Conservation (phyloP, 92 coral and sea anemone species). For the Palythoa heliodiscus region DNA sequence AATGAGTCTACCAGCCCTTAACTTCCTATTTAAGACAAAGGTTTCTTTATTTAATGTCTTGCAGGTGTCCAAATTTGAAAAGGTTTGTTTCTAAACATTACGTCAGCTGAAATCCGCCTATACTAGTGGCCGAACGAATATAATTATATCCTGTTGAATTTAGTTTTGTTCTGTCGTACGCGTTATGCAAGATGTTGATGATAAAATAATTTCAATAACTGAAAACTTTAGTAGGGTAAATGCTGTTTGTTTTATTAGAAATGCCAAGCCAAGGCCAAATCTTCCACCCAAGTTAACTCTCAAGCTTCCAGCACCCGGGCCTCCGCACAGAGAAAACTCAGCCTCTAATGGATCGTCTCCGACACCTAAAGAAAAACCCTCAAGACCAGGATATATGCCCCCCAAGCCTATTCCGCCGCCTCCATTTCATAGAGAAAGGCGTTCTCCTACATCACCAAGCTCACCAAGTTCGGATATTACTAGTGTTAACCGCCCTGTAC, state of each 20-base stretch:
- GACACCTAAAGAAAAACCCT: neutral
- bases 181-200: neutral
- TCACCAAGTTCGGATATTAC: neutral
- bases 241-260: conserved; percentile 9
- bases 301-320: conserved; percentile 23
- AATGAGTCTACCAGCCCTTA: too few species aligned
- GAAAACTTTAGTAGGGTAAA: neutral
- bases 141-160: too few species aligned
- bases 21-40: too few species aligned
- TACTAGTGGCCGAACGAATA: too few species aligned
- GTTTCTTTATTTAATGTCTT: too few species aligned
- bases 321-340: conserved; percentile 28
- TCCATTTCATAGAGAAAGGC: conserved; percentile 10
- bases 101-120: too few species aligned
- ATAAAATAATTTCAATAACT: neutral
- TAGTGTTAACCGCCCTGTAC: neutral
- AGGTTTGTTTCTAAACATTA: too few species aligned
- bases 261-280: neutral
- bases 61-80: too few species aligned
- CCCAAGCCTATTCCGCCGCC: conserved; percentile 16
- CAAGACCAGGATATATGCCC: conserved; percentile 5
- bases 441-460: conserved; percentile 19
- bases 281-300: conserved; percentile 24
- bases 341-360: neutral
- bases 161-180: too few species aligned